These are phyloP conservation scores for Polydrusus cervinus DNA, from an alignment of 2,888 invertebrate genomes.

Conservation along the genomic window DNA sequence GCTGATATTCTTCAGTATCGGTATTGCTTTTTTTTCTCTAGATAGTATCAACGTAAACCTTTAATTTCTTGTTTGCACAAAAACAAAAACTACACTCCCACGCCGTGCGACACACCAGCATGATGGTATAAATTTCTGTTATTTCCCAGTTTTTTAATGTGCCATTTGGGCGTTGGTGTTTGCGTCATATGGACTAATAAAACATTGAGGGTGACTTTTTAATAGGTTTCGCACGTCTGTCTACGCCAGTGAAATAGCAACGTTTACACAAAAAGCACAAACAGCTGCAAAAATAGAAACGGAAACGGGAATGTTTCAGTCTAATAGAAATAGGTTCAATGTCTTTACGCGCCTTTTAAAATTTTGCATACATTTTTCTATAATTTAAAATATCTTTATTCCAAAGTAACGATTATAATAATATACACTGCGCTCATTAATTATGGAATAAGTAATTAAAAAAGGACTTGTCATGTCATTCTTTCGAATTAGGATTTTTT, in stretches of 20 bases:
- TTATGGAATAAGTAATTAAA: too few relatives aligned
- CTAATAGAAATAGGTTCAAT: slow-evolving; percentile 27
- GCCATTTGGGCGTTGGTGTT: slow-evolving; percentile 44
- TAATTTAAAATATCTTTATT: too few relatives aligned
- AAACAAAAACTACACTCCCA: slow-evolving; percentile 28
- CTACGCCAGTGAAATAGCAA: slow-evolving; percentile 46
- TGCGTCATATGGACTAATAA: slow-evolving; percentile 48
- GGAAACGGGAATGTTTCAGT: slow-evolving; percentile 44
- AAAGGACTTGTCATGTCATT: too few relatives aligned
- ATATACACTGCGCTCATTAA: too few relatives aligned
- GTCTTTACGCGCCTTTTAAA: slow-evolving; percentile 27
- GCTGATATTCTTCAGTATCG: too few relatives aligned
- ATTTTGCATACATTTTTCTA: slow-evolving; percentile 22
- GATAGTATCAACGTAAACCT: not conserved
- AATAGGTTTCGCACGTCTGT: slow-evolving; percentile 49
- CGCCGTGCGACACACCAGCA: slow-evolving; percentile 13
- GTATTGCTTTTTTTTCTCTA: too few relatives aligned
- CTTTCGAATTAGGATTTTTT: too few relatives aligned
- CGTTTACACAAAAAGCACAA: slow-evolving; percentile 46
- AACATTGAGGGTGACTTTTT: slow-evolving; percentile 46
- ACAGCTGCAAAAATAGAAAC: slow-evolving; percentile 52
- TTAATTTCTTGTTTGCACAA: slow-evolving; percentile 6
- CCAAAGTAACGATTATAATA: too few relatives aligned
- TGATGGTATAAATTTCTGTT: slow-evolving; percentile 38
- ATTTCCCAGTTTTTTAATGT: slow-evolving; percentile 33